Percentiles rank a stretch among this genome's conserved stretches.
phyloP scores from a whole-genome alignment of 2,888 invertebrate genomes.

The Celastrina argiolus region DNA sequence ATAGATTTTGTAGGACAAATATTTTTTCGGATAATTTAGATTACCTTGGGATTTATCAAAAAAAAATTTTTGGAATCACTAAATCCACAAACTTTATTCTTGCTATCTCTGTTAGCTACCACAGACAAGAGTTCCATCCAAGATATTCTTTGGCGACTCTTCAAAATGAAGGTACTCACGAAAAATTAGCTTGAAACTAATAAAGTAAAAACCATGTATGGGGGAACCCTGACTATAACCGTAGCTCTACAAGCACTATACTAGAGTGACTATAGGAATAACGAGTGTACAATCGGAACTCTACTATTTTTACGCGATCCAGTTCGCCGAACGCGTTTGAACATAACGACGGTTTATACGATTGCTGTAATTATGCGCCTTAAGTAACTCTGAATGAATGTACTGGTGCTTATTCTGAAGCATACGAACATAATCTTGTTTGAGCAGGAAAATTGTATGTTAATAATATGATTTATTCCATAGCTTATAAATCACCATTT shows the following conservation, averaged over 20 bases:
- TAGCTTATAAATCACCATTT: not conserved
- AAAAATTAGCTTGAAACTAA: too few relatives aligned
- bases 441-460: not conserved
- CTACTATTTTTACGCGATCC: constrained; percentile 20
- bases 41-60: too few relatives aligned
- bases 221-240: too few relatives aligned
- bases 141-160: too few relatives aligned
- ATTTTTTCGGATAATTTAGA: too few relatives aligned
- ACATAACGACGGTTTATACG: constrained; percentile 15
- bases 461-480: not conserved
- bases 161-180: too few relatives aligned
- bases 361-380: constrained; percentile 17
- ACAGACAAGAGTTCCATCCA: too few relatives aligned
- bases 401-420: constrained; percentile 9
- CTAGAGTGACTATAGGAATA: constrained; percentile 44
- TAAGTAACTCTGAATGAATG: constrained; percentile 22
- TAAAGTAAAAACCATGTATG: too few relatives aligned
- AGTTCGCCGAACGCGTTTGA: constrained; percentile 24
- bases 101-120: too few relatives aligned
- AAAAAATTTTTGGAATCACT: too few relatives aligned
- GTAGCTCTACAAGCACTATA: constrained; percentile 53
- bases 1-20: too few relatives aligned
- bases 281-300: constrained; percentile 8
- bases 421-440: constrained; percentile 1
- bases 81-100: too few relatives aligned